A percentile compares a stretch with the other conserved stretches of the same genome.
These are phyloP conservation scores for Perccottus glenii DNA, from an alignment of 2,113 vertebrate genomes.

Conservation along the genomic window DNA sequence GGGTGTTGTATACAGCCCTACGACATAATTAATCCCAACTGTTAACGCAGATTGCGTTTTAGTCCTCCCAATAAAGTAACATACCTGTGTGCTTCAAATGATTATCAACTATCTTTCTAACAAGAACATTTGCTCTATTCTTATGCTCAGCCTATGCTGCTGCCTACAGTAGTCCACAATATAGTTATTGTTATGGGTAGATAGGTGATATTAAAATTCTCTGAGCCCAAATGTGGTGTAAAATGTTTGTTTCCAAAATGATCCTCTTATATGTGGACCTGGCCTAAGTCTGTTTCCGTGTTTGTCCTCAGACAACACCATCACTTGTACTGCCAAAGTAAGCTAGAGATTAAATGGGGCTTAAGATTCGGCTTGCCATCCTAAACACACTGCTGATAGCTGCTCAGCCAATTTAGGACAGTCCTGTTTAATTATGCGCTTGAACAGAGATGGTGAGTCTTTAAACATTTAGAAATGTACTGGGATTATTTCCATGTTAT, in stretches of 20 bases:
- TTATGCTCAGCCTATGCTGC: slow-evolving; percentile 8
- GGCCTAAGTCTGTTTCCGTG: slow-evolving; percentile 55
- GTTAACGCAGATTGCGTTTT: too few relatives aligned
- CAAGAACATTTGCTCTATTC: neutral
- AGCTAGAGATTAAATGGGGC: slow-evolving; percentile 55
- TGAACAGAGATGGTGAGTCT: slow-evolving; percentile 51
- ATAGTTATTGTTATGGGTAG: too few relatives aligned
- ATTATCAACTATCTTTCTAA: too few relatives aligned
- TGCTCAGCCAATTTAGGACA: slow-evolving; percentile 59
- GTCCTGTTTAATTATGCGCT: slow-evolving; percentile 66
- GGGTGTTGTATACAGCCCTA: too few relatives aligned
- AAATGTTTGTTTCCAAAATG: too few relatives aligned
- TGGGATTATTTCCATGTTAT: slow-evolving; percentile 48
- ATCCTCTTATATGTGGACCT: neutral
- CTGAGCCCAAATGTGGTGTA: too few relatives aligned
- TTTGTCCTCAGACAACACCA: slow-evolving; percentile 36
- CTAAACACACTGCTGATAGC: slow-evolving; percentile 49
- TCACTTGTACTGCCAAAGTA: slow-evolving; percentile 39
- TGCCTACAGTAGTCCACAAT: too few relatives aligned
- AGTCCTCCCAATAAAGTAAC: too few relatives aligned
- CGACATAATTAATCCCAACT: too few relatives aligned
- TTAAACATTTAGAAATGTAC: slow-evolving; percentile 61
- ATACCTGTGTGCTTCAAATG: too few relatives aligned
- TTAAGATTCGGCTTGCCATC: slow-evolving; percentile 53
- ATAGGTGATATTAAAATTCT: too few relatives aligned